Conservation (phyloP, 2,797 vertebrate genomes). For the Vespertilio murinus region DNA sequence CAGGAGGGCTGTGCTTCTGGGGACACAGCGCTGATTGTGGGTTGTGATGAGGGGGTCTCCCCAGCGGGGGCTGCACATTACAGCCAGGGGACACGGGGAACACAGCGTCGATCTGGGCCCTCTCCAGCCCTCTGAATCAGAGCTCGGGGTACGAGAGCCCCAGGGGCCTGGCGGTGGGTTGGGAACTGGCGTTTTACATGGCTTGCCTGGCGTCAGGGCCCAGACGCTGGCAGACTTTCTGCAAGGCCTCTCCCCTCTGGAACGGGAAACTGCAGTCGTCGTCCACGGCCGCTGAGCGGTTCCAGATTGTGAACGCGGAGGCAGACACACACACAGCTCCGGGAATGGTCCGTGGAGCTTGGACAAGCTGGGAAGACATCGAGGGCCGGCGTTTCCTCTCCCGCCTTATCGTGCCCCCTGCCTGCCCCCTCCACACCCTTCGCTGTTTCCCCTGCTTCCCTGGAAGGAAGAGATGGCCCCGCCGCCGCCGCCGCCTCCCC, state of each 20-base stretch:
- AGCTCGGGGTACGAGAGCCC: background rate
- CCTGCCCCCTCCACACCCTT: conserved; percentile 58
- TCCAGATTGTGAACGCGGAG: conserved; percentile 47
- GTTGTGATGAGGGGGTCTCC: background rate
- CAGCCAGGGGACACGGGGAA: background rate
- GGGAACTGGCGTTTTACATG: background rate
- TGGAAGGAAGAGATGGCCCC: conserved; percentile 60
- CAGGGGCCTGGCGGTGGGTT: background rate
- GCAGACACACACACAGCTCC: conserved; percentile 40
- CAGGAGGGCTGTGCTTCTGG: background rate
- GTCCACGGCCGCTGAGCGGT: conserved; percentile 32
- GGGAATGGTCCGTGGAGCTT: background rate
- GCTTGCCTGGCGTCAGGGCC: background rate
- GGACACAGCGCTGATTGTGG: background rate
- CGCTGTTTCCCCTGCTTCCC: conserved; percentile 55
- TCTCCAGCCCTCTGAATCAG: background rate
- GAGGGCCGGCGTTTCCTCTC: conserved; percentile 43
- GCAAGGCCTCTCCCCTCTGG: background rate
- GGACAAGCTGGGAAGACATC: conserved; percentile 53
- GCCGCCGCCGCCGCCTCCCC: background rate
- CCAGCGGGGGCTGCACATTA: background rate
- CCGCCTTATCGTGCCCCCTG: conserved; percentile 65
- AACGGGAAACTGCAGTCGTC: conserved; percentile 37
- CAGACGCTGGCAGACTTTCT: background rate
- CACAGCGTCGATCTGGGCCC: background rate